Evolutionary conservation across 2,113 vertebrate species (phyloP).

Genomic region (Tichodroma muraria): DNA sequence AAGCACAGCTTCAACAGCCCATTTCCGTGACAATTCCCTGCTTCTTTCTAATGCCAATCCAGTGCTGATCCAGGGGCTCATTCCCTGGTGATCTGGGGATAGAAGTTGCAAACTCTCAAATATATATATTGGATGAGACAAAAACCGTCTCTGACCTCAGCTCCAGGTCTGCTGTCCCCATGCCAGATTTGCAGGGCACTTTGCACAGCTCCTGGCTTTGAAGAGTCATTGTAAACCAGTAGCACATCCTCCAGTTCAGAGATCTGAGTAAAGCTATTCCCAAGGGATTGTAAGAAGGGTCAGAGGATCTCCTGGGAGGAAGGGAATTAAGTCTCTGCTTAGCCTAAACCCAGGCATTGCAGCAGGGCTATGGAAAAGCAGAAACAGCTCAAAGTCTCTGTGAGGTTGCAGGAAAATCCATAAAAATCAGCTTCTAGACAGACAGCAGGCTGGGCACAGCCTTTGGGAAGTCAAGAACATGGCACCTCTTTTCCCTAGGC

Average conservation of each 20-base stretch:
- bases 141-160: fast-evolving
- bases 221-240: fast-evolving
- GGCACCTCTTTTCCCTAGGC: background rate
- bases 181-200: background rate
- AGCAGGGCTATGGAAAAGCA: background rate
- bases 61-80: background rate
- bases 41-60: background rate
- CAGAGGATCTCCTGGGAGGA: background rate
- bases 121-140: background rate
- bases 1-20: background rate
- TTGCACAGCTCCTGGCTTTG: background rate
- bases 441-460: background rate
- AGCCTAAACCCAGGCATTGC: background rate
- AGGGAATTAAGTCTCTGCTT: background rate
- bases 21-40: background rate
- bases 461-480: background rate
- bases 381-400: background rate
- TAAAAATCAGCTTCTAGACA: background rate
- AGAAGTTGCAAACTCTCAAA: background rate
- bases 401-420: background rate
- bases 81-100: background rate
- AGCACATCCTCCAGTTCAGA: background rate
- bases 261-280: background rate
- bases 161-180: background rate
- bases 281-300: background rate